phyloP scores from a whole-genome alignment of 2,797 vertebrate species.

The Girardinus metallicus region DNA sequence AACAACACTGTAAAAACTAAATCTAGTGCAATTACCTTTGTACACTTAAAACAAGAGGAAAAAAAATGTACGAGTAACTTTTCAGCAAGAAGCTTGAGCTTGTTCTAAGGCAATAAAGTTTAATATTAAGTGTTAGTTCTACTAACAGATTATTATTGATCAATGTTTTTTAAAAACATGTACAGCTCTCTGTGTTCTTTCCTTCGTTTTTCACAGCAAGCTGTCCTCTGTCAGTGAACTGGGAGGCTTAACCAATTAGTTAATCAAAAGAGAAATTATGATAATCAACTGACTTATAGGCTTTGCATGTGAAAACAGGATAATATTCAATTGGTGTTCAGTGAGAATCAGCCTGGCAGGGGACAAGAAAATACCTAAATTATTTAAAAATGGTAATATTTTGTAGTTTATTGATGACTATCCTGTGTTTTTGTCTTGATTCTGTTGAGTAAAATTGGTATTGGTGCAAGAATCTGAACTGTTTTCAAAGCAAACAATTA shows the following conservation, averaged over 20 bases:
- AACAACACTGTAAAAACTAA: no score
- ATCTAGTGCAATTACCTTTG: no score
- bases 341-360: slow-evolving; percentile 5
- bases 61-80: no score
- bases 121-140: no score
- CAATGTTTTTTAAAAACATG: not conserved
- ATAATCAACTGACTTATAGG: slow-evolving; percentile 7
- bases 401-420: not conserved
- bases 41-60: no score
- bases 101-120: no score
- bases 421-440: not conserved
- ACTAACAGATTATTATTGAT: not conserved
- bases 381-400: not conserved
- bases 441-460: not conserved
- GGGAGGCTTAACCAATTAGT: slow-evolving; percentile 8
- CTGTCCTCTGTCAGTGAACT: not conserved
- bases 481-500: not conserved
- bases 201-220: not conserved
- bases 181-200: not conserved
- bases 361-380: not conserved
- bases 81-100: no score
- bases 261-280: slow-evolving; percentile 17
- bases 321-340: not conserved
- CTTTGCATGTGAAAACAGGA: slow-evolving; percentile 4
- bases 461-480: not conserved